These are phyloP conservation scores for Drymodes brunneopygia DNA, from an alignment of 2,113 vertebrate species.

Conservation along the genomic window DNA sequence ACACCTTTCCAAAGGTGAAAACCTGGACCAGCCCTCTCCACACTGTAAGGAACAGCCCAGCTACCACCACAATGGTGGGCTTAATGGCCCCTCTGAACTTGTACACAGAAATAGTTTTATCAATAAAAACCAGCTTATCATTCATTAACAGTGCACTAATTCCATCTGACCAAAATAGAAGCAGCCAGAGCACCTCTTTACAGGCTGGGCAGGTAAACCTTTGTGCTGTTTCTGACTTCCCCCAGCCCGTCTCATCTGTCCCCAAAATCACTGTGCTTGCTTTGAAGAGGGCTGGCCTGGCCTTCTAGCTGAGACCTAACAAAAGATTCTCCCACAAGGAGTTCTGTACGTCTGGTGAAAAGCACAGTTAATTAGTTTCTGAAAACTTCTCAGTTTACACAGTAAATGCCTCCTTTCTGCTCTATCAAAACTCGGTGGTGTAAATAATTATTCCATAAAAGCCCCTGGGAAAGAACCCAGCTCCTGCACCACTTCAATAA, in stretches of 20 bases:
- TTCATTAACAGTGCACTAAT: not conserved
- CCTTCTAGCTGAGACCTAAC: not conserved
- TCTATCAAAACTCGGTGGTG: not conserved
- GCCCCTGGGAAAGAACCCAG: constrained; percentile 59
- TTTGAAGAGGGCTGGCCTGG: not conserved
- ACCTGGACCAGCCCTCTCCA: not conserved
- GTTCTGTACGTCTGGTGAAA: constrained; percentile 10
- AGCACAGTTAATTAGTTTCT: constrained; percentile 56
- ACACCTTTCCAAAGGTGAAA: not conserved
- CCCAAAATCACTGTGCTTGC: not conserved
- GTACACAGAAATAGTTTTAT: not conserved
- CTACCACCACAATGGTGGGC: accelerated
- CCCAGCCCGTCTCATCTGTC: not conserved
- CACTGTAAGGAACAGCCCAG: not conserved
- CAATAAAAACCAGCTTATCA: not conserved
- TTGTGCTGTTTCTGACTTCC: not conserved
- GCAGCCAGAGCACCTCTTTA: not conserved
- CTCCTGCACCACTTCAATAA: constrained; percentile 35
- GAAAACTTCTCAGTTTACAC: constrained; percentile 45
- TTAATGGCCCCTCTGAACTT: not conserved
- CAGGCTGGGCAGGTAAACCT: not conserved
- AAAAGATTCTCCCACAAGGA: constrained; percentile 30
- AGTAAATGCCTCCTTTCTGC: constrained; percentile 8
- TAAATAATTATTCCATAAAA: constrained; percentile 60
- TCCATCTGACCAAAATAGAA: not conserved